These are phyloP conservation scores for Hedya salicella DNA, from an alignment of 2,888 invertebrate species.

Conservation along the genomic window DNA sequence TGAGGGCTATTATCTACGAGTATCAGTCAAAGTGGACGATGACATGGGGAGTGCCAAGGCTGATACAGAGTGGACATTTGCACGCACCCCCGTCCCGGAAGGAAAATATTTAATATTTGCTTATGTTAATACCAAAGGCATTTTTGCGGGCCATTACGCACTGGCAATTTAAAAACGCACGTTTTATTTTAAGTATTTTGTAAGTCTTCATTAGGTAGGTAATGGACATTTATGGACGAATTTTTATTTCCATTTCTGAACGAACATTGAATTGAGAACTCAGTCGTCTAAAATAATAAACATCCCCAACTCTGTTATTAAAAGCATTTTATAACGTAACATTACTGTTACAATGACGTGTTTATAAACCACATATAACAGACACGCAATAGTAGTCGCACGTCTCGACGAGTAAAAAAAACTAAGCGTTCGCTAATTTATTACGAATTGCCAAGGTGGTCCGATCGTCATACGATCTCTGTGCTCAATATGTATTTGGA, in stretches of 20 bases:
- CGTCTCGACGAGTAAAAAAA: constrained; percentile 26
- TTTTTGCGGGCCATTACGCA: no score
- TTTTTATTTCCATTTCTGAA: no score
- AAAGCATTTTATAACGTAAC: background rate
- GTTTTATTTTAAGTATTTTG: no score
- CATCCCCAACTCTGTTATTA: no score
- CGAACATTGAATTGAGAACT: no score
- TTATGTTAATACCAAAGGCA: background rate
- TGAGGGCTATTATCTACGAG: constrained; percentile 25
- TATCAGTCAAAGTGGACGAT: constrained; percentile 27
- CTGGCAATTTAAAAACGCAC: no score
- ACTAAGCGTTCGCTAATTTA: constrained; percentile 36
- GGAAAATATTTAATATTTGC: constrained; percentile 15
- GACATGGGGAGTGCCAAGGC: constrained; percentile 35
- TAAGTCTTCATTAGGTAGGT: no score
- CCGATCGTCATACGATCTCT: constrained; percentile 69
- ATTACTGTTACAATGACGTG: constrained; percentile 21
- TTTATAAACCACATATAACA: constrained; percentile 27
- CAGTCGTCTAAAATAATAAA: no score
- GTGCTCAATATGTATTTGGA: constrained; percentile 44
- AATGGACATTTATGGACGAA: no score
- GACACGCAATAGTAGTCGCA: constrained; percentile 33
- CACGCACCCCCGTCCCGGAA: constrained; percentile 27
- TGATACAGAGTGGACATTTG: constrained; percentile 14
- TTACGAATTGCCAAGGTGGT: constrained; percentile 60